A percentile compares a stretch with the other conserved stretches of the same genome.
Conservation (phyloP, 2,797 vertebrate species). For the Pseudochirops cupreus region DNA sequence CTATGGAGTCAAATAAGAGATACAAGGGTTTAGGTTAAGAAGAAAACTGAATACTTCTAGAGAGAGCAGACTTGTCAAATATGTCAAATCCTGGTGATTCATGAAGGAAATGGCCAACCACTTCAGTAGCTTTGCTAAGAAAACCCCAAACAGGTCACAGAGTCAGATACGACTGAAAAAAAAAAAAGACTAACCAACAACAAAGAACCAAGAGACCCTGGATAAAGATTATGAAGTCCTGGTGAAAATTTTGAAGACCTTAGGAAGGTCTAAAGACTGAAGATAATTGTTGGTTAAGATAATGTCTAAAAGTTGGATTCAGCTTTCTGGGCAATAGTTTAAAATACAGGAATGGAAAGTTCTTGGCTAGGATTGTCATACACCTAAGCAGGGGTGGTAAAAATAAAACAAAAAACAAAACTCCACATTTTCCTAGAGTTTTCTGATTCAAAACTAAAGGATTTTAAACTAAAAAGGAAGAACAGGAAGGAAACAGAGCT, state of each 20-base stretch:
- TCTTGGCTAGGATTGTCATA: background rate
- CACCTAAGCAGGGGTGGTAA: background rate
- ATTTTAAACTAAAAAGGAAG: background rate
- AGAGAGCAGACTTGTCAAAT: background rate
- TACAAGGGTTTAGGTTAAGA: background rate
- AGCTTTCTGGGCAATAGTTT: background rate
- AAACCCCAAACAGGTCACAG: background rate
- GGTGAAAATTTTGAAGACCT: background rate
- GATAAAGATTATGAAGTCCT: background rate
- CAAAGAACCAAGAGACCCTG: background rate
- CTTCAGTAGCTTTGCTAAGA: background rate
- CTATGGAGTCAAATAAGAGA: background rate
- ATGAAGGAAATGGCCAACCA: background rate
- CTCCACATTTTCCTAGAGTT: background rate
- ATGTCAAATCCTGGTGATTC: background rate
- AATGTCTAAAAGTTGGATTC: background rate
- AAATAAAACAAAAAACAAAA: background rate
- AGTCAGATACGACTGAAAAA: background rate
- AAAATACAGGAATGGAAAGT: background rate
- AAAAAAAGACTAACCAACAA: background rate
- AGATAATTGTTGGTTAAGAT: background rate
- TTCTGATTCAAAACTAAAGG: background rate
- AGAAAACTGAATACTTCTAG: background rate
- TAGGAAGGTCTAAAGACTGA: background rate
- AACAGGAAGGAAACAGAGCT: background rate